These are phyloP conservation scores for Campoletis raptor DNA, from an alignment of 2,888 invertebrate species.

Conservation along the genomic window DNA sequence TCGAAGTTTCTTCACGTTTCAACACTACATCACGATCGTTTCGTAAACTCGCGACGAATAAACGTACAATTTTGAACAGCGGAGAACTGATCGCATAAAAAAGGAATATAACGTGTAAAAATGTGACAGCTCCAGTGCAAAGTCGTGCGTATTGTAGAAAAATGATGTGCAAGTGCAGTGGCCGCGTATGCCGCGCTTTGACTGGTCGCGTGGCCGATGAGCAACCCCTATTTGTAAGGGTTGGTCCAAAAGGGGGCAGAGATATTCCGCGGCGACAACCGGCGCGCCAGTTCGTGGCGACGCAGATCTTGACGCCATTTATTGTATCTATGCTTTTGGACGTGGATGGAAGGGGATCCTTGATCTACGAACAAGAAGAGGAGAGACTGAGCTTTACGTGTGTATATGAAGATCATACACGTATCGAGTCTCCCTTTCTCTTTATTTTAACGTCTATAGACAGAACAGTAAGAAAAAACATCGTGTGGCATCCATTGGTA, in stretches of 20 bases:
- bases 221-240: conserved; percentile 78
- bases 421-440: not conserved
- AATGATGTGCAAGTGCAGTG: conserved; percentile 51
- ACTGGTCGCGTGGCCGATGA: conserved; percentile 72
- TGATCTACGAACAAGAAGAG: conserved; percentile 46
- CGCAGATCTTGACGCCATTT: conserved; percentile 82
- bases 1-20: not conserved
- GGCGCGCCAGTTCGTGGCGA: conserved; percentile 79
- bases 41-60: not conserved
- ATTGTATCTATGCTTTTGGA: conserved; percentile 71
- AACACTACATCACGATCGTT: not conserved
- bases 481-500: not conserved
- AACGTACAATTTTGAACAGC: not conserved
- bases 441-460: conserved; percentile 6
- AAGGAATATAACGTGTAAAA: not conserved
- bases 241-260: conserved; percentile 66
- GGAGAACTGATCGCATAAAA: not conserved
- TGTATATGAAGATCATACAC: conserved; percentile 13
- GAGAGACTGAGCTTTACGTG: conserved; percentile 41
- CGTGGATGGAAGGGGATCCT: conserved; percentile 38
- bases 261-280: conserved; percentile 76
- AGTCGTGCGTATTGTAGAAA: not conserved
- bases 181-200: conserved; percentile 66
- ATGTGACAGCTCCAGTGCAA: not conserved
- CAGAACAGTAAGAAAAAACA: not conserved